Percentiles rank a stretch among this genome's conserved stretches.
phyloP scores from a whole-genome alignment of 2,113 vertebrate species.

The Heptranchias perlo region DNA sequence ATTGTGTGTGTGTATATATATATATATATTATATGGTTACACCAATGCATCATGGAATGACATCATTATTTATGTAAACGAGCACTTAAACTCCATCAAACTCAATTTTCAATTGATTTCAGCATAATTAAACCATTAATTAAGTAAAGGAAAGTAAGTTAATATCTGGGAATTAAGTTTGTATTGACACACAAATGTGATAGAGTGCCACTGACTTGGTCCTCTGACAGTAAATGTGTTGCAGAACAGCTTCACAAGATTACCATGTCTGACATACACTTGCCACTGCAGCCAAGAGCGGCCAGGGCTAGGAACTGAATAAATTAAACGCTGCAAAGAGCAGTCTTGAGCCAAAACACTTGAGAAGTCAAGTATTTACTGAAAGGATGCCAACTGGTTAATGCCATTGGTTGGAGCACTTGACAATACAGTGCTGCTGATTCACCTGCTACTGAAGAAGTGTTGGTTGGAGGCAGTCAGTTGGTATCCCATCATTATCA shows the following conservation, averaged over 20 bases:
- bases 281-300: not conserved
- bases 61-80: not conserved
- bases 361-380: not conserved
- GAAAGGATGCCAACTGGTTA: slow-evolving; percentile 39
- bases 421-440: not conserved
- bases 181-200: not conserved
- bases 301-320: slow-evolving; percentile 37
- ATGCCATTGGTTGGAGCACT: slow-evolving; percentile 35
- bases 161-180: slow-evolving; percentile 13
- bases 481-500: not conserved
- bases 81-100: not conserved
- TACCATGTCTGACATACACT: not conserved
- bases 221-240: not conserved
- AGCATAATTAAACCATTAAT: not conserved
- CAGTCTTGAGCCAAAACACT: not conserved
- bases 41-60: not conserved
- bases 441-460: slow-evolving; percentile 46
- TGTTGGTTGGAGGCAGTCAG: not conserved
- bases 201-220: not conserved
- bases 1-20: too few relatives aligned
- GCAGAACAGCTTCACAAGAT: not conserved
- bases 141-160: not conserved
- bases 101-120: slow-evolving; percentile 19
- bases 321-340: slow-evolving; percentile 22
- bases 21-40: not conserved